Conservation (phyloP, 2,888 invertebrate species). For the Diabrotica balteata region DNA sequence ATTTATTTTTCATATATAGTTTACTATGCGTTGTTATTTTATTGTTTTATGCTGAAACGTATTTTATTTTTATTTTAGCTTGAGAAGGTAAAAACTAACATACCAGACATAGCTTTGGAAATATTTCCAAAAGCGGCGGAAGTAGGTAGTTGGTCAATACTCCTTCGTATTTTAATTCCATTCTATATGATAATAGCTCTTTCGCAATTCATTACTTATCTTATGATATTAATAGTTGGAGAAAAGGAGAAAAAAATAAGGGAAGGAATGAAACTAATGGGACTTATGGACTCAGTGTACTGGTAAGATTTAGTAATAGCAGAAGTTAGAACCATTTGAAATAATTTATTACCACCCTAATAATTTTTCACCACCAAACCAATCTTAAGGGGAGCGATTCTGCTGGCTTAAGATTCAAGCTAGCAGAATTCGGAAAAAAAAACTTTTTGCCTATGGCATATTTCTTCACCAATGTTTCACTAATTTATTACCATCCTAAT, state of each 20-base stretch:
- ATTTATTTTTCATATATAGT: too few species aligned
- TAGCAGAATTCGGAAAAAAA: too few species aligned
- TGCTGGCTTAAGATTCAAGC: too few species aligned
- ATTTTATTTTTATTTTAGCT: not conserved
- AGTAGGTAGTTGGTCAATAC: conserved; percentile 75
- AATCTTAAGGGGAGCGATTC: too few species aligned
- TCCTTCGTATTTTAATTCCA: conserved; percentile 77
- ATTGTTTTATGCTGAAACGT: too few species aligned
- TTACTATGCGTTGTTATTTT: too few species aligned
- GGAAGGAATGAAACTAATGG: conserved; percentile 90
- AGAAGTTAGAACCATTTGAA: too few species aligned
- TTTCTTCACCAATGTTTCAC: too few species aligned
- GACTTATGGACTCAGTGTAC: conserved; percentile 77
- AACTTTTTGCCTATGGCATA: too few species aligned
- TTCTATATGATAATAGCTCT: conserved; percentile 85
- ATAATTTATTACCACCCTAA: too few species aligned
- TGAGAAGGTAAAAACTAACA: conserved; percentile 48
- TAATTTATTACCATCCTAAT: too few species aligned
- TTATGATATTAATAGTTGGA: conserved; percentile 81
- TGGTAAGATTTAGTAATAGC: conserved; percentile 66
- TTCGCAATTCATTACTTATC: conserved; percentile 82
- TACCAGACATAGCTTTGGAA: conserved; percentile 69
- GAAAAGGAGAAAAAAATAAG: conserved; percentile 89
- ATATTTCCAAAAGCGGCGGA: conserved; percentile 78
- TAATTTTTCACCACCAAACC: too few species aligned